phyloP scores from a whole-genome alignment of 2,797 vertebrate genomes.

The Ataeniobius toweri region DNA sequence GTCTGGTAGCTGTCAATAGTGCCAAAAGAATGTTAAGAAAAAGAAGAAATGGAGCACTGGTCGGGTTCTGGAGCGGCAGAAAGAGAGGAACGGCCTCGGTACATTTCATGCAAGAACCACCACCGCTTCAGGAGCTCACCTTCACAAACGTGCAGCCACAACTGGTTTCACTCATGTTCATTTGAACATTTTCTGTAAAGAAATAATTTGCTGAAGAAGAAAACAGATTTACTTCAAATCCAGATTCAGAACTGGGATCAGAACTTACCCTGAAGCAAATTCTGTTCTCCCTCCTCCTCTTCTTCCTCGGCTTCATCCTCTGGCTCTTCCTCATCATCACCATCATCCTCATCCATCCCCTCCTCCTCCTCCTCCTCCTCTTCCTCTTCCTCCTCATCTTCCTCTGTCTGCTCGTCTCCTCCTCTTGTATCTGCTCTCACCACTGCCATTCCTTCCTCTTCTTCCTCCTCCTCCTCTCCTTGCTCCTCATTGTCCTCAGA shows the following conservation, averaged over 20 bases:
- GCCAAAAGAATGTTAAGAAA: too few species aligned
- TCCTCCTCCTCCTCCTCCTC: slow-evolving; percentile 80
- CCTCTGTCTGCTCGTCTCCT: slow-evolving; percentile 72
- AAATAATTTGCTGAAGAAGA: too few species aligned
- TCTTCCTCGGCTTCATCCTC: slow-evolving; percentile 76
- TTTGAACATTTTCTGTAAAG: too few species aligned
- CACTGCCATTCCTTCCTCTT: slow-evolving; percentile 60
- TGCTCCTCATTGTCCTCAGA: slow-evolving; percentile 67
- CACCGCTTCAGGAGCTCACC: neutral
- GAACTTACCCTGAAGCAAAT: slow-evolving; percentile 82
- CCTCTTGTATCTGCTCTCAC: slow-evolving; percentile 66
- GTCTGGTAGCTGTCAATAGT: too few species aligned
- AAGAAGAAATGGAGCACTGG: too few species aligned
- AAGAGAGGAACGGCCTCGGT: too few species aligned
- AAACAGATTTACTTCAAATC: too few species aligned
- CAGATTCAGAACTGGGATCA: slow-evolving; percentile 13
- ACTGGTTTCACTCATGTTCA: neutral
- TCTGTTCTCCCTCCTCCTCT: slow-evolving; percentile 79
- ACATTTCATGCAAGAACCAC: neutral
- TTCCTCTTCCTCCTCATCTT: slow-evolving; percentile 74
- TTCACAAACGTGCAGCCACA: too few species aligned
- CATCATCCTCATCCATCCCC: slow-evolving; percentile 78
- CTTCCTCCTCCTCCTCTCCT: slow-evolving; percentile 79
- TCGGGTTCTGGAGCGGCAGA: too few species aligned
- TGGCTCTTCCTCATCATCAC: slow-evolving; percentile 67